Base-by-base conservation (phyloP, 2,888 invertebrate species). In the Monoplex corrugatus region DNA sequence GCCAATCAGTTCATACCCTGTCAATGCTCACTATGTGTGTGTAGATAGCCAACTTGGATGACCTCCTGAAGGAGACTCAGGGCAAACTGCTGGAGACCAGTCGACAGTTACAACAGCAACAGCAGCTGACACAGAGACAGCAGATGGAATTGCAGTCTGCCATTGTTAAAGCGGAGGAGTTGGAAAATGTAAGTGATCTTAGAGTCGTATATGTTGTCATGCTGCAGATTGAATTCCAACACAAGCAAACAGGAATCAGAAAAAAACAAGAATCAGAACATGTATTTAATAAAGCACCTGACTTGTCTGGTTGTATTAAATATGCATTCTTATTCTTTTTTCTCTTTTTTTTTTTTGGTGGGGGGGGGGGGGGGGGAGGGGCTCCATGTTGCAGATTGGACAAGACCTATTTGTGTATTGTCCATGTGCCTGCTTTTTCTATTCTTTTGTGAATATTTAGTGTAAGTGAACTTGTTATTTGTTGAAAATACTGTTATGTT, bases 31-130 rank as follows among this genome's bases (percentile, higher is more conserved):
- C 38, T 16, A 16, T 38, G 35, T 13, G 16, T 57, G 13, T n/a
- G 10, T 87, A 95, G 95, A 93, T 95, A 72, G 91, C 92, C 5
- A 93, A 94, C 83, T 88, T 95, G 45, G 94, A 95, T 88, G 94
- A 94, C 89, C 92, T 89, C 85, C 87, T 94, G 75, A 93, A 93
- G 84, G 91, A 92, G 88, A 93, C 93, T 16, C 94, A 94, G 90
- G 40, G 90, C 38, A 92, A 94, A 84, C 89, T 94, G 78, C 90
- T 92, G 87, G 95, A 95, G 91, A 94, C 91, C 50, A 92, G 92
- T 35, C 90, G 92, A 28, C 93, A 93, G 80, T 90, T 92, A 32
- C 93, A 93, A 57, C 94, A 94, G 83, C 85, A 92, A 6, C 92
- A 94, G 75, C 93, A 93, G 83, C 87, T 92, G 88, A 91, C 92